phyloP scores from a whole-genome alignment of 2,888 invertebrate species.

The Cerceris ruficornis region DNA sequence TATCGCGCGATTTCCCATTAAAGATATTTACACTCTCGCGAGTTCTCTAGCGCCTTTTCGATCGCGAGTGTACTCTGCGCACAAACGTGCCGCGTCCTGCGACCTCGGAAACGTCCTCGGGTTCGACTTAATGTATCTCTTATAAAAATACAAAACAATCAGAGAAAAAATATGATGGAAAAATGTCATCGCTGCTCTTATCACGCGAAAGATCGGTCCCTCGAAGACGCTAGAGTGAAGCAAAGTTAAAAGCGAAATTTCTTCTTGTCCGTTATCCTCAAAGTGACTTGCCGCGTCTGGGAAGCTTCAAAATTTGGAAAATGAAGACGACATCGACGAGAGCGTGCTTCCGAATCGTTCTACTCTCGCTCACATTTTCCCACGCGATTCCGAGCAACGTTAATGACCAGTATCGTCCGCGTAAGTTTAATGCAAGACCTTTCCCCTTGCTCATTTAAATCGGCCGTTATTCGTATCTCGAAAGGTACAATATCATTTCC shows the following conservation, averaged over 20 bases:
- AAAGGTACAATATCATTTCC: not conserved
- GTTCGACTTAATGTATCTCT: too few species aligned
- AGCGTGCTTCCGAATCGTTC: constrained; percentile 4
- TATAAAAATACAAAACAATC: too few species aligned
- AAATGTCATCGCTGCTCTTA: too few species aligned
- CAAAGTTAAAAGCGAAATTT: too few species aligned
- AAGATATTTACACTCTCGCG: constrained; percentile 1
- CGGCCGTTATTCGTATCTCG: not conserved
- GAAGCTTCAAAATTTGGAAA: too few species aligned
- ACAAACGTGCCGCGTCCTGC: constrained; percentile 10
- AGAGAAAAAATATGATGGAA: too few species aligned
- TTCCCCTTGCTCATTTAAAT: not conserved
- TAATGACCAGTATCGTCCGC: constrained; percentile 18
- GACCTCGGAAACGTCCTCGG: too few species aligned
- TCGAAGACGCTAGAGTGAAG: too few species aligned
- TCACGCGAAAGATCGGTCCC: too few species aligned
- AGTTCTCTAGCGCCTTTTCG: not conserved
- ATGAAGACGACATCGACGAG: not conserved
- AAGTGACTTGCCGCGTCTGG: too few species aligned
- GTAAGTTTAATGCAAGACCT: constrained; percentile 25
- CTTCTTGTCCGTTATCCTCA: too few species aligned
- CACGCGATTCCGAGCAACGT: constrained; percentile 3
- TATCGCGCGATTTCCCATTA: constrained; percentile 55
- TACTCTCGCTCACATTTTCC: constrained; percentile 1
- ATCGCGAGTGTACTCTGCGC: not conserved